Percentiles rank a stretch among this genome's conserved stretches.
These are phyloP conservation scores for Furcula furcula DNA, from an alignment of 2,888 invertebrate genomes.

Conservation along the genomic window DNA sequence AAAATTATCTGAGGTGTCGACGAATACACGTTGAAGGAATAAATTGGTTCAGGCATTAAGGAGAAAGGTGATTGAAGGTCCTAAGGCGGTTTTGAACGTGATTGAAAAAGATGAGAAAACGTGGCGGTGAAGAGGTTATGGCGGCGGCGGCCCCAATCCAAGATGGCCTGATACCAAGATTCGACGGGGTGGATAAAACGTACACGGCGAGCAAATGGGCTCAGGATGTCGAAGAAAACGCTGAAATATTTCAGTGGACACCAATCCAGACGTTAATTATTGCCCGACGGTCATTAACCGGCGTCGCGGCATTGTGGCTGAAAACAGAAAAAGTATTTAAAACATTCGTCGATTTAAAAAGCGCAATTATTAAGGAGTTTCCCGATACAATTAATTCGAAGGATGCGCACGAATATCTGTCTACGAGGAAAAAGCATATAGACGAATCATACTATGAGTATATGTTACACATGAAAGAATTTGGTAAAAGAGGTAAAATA, in stretches of 20 bases:
- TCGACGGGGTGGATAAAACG: constrained; percentile 6
- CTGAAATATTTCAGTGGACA: constrained; percentile 9
- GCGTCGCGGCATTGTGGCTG: constrained; percentile 9
- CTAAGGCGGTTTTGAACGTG: no score
- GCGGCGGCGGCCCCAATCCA: no score
- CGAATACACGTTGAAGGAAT: no score
- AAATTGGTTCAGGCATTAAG: no score
- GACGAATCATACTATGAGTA: no score
- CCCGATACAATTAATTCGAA: constrained; percentile 6
- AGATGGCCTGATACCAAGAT: neutral
- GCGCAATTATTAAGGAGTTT: constrained; percentile 2
- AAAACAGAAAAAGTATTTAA: constrained; percentile 1
- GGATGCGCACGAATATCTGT: neutral
- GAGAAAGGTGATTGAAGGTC: no score
- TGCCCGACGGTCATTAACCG: constrained; percentile 7
- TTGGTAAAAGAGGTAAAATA: no score
- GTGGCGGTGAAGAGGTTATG: no score
- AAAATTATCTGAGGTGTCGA: no score
- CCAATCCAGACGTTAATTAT: constrained; percentile 9
- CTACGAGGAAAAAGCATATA: no score
- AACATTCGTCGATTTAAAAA: constrained; percentile 4
- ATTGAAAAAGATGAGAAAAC: no score
- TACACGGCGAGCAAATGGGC: constrained; percentile 1
- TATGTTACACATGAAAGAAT: no score
- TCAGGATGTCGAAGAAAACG: constrained; percentile 4